Evolutionary conservation across 2,888 invertebrate species (phyloP), one percentile per base, ranked within the genome.

Genomic region (Dryobota labecula): DNA sequence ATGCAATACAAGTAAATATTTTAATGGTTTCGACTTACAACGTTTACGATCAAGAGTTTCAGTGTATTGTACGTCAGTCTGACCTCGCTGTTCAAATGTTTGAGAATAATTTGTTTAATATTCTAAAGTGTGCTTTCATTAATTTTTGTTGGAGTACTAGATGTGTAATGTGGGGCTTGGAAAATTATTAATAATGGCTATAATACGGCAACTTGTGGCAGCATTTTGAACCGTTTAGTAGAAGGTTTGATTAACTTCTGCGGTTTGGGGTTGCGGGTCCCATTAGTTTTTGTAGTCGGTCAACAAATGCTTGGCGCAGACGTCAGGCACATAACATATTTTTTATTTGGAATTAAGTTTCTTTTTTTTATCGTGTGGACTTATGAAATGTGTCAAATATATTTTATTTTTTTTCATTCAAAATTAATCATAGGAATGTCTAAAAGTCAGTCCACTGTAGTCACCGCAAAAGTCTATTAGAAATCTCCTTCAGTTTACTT

Each of bases 101-200:
- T 51, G 38, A 58, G 45, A 54, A 36, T 70, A 33, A 63, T 63
- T 76, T 30, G 54, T 78, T 78, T 76, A 65, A 76, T 76, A 57
- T 73, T 65, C 6, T 45, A 51, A 51, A 51, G 56, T 64, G 64
- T 45, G 8, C 41, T 71, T 49, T 24, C 69, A 27, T 43, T 61
- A 8, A 24, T 45, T 41, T 45, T 54, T 53, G 24, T 62, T 69
- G 13, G 11, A 13, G 2, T 24, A n/a, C 15, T 51, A 24, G 11
- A 56, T 67, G n/a, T 67, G 60, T 43, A 41, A 76, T 68, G n/a
- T 36, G 24, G 51, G 15, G 6, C 20, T 66, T 38, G 11, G 3
- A 38, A 45, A 15, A 43, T 30, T 64, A 24, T 18, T 9, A 43
- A 36, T 41, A 71, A 41, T 20, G 27, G n/a, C 30, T 58, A 11